Conservation (phyloP, 2,113 vertebrate species). For the Sigmodon hispidus region DNA sequence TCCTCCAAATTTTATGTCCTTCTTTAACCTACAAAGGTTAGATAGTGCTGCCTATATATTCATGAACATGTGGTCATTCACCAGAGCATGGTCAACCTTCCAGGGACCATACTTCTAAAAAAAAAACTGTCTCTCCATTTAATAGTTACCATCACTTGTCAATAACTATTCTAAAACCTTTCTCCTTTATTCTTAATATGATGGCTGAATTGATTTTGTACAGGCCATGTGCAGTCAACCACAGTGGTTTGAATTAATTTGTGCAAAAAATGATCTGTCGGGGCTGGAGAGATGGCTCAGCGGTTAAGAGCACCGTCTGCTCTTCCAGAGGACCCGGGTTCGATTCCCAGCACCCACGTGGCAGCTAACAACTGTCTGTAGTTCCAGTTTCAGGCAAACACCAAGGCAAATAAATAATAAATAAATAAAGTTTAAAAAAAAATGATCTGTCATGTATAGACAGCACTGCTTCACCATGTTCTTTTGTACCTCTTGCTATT, state of each 20-base stretch:
- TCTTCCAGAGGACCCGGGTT: no score
- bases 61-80: not conserved
- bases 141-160: not conserved
- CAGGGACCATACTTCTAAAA: not conserved
- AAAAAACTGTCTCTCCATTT: not conserved
- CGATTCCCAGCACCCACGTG: no score
- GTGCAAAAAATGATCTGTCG: not conserved
- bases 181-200: not conserved
- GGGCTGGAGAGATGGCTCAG: no score
- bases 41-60: not conserved
- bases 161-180: not conserved
- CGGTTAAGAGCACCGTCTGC: no score
- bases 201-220: not conserved
- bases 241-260: not conserved
- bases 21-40: not conserved
- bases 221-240: not conserved
- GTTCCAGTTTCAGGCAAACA: no score
- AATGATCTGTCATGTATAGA: not conserved
- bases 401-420: no score
- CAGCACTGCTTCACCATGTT: not conserved
- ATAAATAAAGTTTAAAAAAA: no score
- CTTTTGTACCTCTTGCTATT: not conserved
- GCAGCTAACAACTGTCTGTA: no score
- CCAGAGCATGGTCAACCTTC: not conserved
- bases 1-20: not conserved